Base-by-base conservation (phyloP, 2,113 vertebrate species). In the Dasypus novemcinctus region DNA sequence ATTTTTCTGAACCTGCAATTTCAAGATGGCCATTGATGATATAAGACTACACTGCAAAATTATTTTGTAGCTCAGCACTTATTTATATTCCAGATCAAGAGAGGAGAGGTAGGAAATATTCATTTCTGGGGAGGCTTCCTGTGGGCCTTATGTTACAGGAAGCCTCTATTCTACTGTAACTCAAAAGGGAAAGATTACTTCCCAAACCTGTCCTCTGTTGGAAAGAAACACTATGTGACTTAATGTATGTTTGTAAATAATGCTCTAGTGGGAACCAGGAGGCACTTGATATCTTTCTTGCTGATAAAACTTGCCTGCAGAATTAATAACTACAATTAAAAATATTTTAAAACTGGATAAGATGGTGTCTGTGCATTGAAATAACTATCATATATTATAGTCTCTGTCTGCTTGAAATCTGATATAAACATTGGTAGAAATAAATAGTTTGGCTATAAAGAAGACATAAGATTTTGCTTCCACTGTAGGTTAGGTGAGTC, bases 351-450 rank as follows among this genome's bases (percentile, higher is more conserved):
- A 94, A 4, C 0, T 14, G 57, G 61, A n/a, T 85, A 86, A 81
- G 91, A 85, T 83, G 89, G 63, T n/a, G 66, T 81, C 74, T 91
- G 52, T 29, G 3, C 76, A 74, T n/a, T 94, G 63, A 96, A 97
- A 97, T 63, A 90, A 69, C 69, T 75, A 81, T 95, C 79, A 68
- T 75, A 97, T 97, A 97, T 95, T 80, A 96, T 94, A 82, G 83
- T 95, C 96, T 95, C 95, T 54, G 43, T 93, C 78, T 95, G 86
- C 72, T 96, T 97, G 95, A 95, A 98, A 98, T 97, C 74, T 97
- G 95, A 96, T 95, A 59, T 92, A 85, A 96, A 69, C 81, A 69
- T 23, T 96, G 92, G 88, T 97, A 94, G 96, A 93, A 98, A 86
- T 92, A 96, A 96, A 71, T 63, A 92, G 49, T 86, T 61, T 93